phyloP scores from a whole-genome alignment of 2,113 vertebrate species.

The Ibidorhyncha struthersii region DNA sequence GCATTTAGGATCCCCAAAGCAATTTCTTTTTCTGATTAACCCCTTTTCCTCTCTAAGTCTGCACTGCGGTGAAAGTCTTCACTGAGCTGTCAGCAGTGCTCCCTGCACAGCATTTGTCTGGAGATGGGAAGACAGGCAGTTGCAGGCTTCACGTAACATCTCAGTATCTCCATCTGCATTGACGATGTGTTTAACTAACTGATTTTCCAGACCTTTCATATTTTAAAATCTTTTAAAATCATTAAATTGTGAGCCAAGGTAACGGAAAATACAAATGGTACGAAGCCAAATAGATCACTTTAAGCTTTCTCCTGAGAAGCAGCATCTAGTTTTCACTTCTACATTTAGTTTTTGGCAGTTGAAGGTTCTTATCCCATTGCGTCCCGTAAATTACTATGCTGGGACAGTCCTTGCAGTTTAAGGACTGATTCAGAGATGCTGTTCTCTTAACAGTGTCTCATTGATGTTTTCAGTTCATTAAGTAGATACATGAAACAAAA shows the following conservation, averaged over 20 bases:
- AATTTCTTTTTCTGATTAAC: slow-evolving; percentile 2
- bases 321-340: slow-evolving; percentile 27
- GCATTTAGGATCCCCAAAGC: not conserved
- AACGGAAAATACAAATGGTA: not conserved
- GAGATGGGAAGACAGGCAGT: not conserved
- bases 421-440: not conserved
- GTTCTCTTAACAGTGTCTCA: slow-evolving; percentile 28
- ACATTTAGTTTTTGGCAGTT: slow-evolving; percentile 47
- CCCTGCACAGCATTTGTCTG: not conserved
- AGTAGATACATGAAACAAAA: slow-evolving; percentile 21
- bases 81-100: not conserved
- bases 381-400: slow-evolving; percentile 44
- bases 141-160: not conserved
- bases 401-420: slow-evolving; percentile 8
- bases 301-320: not conserved
- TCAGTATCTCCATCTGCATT: not conserved
- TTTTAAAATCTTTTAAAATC: not conserved
- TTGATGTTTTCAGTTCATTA: slow-evolving; percentile 58
- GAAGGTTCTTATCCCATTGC: not conserved
- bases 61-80: not conserved
- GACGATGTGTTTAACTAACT: not conserved
- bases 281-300: not conserved
- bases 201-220: not conserved
- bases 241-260: not conserved
- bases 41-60: not conserved